phyloP scores from a whole-genome alignment of 2,888 invertebrate species.

The Notodonta dromedarius region DNA sequence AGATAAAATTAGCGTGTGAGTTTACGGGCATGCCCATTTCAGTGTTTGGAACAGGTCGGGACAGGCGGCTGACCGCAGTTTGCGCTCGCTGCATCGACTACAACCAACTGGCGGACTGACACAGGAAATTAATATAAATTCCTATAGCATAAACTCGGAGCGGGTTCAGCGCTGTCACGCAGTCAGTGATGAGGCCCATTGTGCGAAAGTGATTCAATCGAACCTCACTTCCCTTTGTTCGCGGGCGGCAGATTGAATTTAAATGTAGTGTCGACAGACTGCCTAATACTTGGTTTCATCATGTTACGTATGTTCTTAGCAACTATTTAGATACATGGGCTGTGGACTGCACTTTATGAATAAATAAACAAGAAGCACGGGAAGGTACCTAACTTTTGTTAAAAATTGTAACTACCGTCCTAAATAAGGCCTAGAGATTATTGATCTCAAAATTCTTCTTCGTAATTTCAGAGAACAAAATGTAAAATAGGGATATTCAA shows the following conservation, averaged over 20 bases:
- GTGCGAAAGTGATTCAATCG: constrained; percentile 71
- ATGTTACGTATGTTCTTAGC: no score
- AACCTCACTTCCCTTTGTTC: constrained; percentile 61
- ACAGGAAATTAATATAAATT: constrained; percentile 83
- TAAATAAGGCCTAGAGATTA: no score
- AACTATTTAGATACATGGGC: no score
- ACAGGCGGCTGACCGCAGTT: constrained; percentile 72
- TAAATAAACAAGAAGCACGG: no score
- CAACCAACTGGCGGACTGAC: constrained; percentile 69
- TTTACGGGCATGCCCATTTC: constrained; percentile 72
- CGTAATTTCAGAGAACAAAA: neutral
- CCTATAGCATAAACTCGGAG: constrained; percentile 74
- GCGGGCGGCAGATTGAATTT: constrained; percentile 59
- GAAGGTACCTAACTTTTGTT: no score
- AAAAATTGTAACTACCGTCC: no score
- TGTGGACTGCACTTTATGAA: no score
- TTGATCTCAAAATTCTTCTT: neutral
- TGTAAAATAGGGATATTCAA: constrained; percentile 27
- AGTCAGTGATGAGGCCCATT: constrained; percentile 74
- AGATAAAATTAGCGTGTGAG: constrained; percentile 72
- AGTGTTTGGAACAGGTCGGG: constrained; percentile 69
- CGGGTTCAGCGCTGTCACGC: constrained; percentile 59
- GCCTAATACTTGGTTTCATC: constrained; percentile 33
- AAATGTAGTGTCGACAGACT: constrained; percentile 56
- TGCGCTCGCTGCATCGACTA: constrained; percentile 68